Evolutionary conservation across 2,797 vertebrate genomes (phyloP).

Genomic region (Falco novaeseelandiae): DNA sequence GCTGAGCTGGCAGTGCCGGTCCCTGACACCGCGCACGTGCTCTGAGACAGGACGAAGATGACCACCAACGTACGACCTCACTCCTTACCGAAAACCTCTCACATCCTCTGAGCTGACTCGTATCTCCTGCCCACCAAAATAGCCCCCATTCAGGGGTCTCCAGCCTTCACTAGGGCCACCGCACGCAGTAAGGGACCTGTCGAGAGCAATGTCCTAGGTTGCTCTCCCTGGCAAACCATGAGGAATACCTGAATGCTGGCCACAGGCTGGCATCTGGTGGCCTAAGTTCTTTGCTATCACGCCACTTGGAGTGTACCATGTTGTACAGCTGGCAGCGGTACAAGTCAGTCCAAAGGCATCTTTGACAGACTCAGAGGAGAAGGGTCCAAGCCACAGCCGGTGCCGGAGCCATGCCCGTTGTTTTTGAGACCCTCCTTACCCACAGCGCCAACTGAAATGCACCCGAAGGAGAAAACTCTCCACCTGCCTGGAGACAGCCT

Average conservation of each 20-base stretch:
- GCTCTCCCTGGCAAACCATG: not conserved
- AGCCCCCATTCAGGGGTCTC: not conserved
- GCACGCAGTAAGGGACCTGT: not conserved
- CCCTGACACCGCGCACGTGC: rapidly evolving
- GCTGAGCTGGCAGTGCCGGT: not conserved
- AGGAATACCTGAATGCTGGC: not conserved
- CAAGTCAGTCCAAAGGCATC: not conserved
- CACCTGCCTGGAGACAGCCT: not conserved
- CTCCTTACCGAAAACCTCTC: not conserved
- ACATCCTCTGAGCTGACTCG: not conserved
- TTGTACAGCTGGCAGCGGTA: not conserved
- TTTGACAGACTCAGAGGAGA: not conserved
- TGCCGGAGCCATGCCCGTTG: not conserved
- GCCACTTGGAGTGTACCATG: not conserved
- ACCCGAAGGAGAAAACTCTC: not conserved
- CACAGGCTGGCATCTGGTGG: not conserved
- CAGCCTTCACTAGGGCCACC: not conserved
- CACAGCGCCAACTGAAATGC: not conserved
- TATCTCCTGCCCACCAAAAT: not conserved
- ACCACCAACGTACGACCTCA: rapidly evolving
- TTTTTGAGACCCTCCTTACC: not conserved
- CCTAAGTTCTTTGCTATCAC: not conserved
- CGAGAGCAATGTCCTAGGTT: not conserved
- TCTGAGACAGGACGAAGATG: not conserved
- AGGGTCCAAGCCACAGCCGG: not conserved